Percentiles rank a stretch among this genome's conserved stretches.
phyloP scores from a whole-genome alignment of 1,140 invertebrate genomes.

The Chionoecetes opilio region DNA sequence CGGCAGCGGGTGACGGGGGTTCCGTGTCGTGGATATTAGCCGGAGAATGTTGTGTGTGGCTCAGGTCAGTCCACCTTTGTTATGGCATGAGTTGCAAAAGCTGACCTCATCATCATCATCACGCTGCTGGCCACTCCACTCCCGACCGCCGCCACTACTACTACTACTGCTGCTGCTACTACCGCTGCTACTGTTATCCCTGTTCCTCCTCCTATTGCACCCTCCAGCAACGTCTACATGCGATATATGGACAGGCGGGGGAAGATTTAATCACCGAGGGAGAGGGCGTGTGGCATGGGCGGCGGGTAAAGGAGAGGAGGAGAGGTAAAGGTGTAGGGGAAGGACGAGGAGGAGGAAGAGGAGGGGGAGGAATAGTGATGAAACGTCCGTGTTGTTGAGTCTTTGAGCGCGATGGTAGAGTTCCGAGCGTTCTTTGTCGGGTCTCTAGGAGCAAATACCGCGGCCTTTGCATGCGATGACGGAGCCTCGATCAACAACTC shows the following conservation, averaged over 20 bases:
- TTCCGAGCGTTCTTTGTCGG: not conserved
- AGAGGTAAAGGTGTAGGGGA: not conserved
- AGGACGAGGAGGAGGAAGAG: not conserved
- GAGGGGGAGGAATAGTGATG: not conserved
- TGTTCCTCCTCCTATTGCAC: not conserved
- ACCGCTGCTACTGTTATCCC: not conserved
- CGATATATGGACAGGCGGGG: constrained; percentile 64
- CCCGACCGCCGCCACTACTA: not conserved
- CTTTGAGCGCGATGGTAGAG: not conserved
- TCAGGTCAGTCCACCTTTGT: constrained; percentile 65
- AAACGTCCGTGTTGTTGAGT: not conserved
- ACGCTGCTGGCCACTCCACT: not conserved
- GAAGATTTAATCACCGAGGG: constrained; percentile 69
- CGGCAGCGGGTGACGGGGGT: not conserved
- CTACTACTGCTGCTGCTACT: not conserved
- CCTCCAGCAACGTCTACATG: constrained; percentile 54
- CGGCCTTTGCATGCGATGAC: not conserved
- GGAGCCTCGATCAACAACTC: not conserved
- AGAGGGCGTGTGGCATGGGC: constrained; percentile 35
- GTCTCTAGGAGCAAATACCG: not conserved
- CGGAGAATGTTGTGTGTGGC: constrained; percentile 33
- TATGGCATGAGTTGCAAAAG: constrained; percentile 72
- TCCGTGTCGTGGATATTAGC: not conserved
- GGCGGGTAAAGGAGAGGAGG: not conserved
- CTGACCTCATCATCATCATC: constrained; percentile 62